phyloP scores from a whole-genome alignment of 2,113 vertebrate species.

The Phrynocephalus versicolor region DNA sequence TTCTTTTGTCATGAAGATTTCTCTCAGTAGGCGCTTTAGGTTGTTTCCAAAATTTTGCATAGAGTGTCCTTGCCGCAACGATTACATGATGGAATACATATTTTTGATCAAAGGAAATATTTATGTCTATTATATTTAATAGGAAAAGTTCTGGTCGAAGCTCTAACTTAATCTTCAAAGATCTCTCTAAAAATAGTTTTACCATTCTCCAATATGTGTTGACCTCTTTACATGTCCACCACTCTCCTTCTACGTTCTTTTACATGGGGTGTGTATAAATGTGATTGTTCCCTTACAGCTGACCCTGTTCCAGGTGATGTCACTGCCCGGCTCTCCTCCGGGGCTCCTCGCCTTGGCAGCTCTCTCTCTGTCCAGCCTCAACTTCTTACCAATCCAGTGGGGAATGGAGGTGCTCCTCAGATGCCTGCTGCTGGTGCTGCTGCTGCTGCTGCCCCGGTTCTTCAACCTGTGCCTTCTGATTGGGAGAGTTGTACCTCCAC shows the following conservation, averaged over 20 bases:
- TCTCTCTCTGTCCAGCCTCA: accelerated
- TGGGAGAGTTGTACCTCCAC: not conserved
- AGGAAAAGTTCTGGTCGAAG: too few relatives aligned
- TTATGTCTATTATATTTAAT: too few relatives aligned
- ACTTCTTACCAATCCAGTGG: accelerated
- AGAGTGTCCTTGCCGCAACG: too few relatives aligned
- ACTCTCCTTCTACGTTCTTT: not conserved
- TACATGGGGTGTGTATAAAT: not conserved
- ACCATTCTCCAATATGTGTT: too few relatives aligned
- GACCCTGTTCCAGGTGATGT: not conserved
- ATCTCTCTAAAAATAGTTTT: too few relatives aligned
- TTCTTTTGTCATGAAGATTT: too few relatives aligned
- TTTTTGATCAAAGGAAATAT: too few relatives aligned
- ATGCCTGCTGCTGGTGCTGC: accelerated
- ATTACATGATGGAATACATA: too few relatives aligned
- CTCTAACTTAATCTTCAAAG: too few relatives aligned
- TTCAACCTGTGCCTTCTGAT: not conserved
- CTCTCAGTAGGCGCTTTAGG: too few relatives aligned
- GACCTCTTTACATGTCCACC: too few relatives aligned
- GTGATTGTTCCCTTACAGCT: not conserved
- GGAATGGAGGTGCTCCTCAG: accelerated
- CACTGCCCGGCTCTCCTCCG: accelerated
- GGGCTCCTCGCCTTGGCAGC: accelerated
- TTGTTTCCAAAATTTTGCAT: too few relatives aligned
- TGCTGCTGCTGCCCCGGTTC: accelerated